Conservation (phyloP, 2,888 invertebrate genomes). For the Trichacis sp. region DNA sequence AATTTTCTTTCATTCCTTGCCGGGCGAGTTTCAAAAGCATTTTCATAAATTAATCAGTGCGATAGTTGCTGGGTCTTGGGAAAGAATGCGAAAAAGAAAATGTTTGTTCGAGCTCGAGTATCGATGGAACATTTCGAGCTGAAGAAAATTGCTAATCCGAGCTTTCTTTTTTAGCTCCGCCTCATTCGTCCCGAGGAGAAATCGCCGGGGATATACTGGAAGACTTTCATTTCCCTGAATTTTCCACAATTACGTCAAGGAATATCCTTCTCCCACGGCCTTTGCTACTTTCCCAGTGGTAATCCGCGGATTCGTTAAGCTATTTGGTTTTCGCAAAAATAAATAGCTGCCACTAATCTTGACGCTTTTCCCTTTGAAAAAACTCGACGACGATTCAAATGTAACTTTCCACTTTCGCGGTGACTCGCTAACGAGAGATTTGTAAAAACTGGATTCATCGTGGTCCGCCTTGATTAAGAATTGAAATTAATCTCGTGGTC, state of each 20-base stretch:
- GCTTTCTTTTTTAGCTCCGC: conserved; percentile 28
- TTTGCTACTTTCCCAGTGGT: conserved; percentile 17
- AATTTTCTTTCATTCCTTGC: conserved; percentile 15
- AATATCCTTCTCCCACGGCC: conserved; percentile 30
- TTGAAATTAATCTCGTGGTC: background rate
- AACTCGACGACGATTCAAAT: background rate
- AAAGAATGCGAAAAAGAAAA: background rate
- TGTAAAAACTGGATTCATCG: background rate
- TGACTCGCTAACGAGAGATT: background rate
- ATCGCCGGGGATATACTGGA: conserved; percentile 32
- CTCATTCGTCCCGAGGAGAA: conserved; percentile 27
- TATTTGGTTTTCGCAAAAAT: conserved; percentile 18
- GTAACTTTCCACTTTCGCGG: background rate
- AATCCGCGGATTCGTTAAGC: conserved; percentile 34
- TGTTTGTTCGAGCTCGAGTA: background rate
- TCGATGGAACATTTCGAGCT: background rate
- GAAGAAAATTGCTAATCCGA: conserved; percentile 19
- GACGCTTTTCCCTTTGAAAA: background rate
- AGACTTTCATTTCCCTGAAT: conserved; percentile 37
- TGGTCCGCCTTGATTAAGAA: background rate
- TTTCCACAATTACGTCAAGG: conserved; percentile 38
- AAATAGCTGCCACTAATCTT: conserved; percentile 29
- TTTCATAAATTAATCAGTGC: background rate
- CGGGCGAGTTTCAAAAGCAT: conserved; percentile 1
- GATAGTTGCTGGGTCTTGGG: background rate